Percentiles rank a stretch among this genome's conserved stretches.
Conservation (phyloP, 2,888 invertebrate genomes). For the Unio pictorum region DNA sequence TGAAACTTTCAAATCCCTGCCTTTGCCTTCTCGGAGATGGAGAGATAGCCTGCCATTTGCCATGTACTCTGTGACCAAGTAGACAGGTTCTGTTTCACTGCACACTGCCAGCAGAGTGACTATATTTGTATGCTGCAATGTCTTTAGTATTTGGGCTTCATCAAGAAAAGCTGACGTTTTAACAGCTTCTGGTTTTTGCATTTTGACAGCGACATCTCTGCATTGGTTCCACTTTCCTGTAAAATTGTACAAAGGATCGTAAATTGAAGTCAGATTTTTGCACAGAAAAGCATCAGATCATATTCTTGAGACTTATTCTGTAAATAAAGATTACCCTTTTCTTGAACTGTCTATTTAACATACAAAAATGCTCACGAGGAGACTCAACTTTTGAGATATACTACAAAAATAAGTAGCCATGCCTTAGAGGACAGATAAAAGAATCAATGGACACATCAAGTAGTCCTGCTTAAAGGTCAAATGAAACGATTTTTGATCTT, state of each 20-base stretch:
- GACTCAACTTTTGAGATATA: too few relatives aligned
- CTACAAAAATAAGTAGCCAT: too few relatives aligned
- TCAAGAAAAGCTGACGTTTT: slow-evolving; percentile 96
- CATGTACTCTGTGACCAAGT: slow-evolving; percentile 95
- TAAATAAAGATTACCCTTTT: too few relatives aligned
- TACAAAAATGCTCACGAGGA: too few relatives aligned
- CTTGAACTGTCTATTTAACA: too few relatives aligned
- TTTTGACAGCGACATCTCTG: slow-evolving; percentile 99
- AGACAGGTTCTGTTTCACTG: slow-evolving; percentile 88
- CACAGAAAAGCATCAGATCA: too few relatives aligned
- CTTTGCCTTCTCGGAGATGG: slow-evolving; percentile 79
- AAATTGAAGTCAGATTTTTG: not conserved
- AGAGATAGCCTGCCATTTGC: slow-evolving; percentile 94
- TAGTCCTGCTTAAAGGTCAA: too few relatives aligned
- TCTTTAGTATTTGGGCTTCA: slow-evolving; percentile 76
- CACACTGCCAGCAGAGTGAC: slow-evolving; percentile 96
- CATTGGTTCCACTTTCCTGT: slow-evolving; percentile 89
- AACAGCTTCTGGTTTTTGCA: slow-evolving; percentile 89
- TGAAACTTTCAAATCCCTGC: slow-evolving; percentile 83
- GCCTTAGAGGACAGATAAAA: too few relatives aligned
- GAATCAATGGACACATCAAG: too few relatives aligned
- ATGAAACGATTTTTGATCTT: too few relatives aligned
- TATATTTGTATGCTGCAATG: slow-evolving; percentile 76
- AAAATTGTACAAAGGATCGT: slow-evolving; percentile 7
- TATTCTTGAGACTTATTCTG: too few relatives aligned